Evolutionary conservation across 2,888 invertebrate species (phyloP).

Genomic region (Perithous albicinctus): DNA sequence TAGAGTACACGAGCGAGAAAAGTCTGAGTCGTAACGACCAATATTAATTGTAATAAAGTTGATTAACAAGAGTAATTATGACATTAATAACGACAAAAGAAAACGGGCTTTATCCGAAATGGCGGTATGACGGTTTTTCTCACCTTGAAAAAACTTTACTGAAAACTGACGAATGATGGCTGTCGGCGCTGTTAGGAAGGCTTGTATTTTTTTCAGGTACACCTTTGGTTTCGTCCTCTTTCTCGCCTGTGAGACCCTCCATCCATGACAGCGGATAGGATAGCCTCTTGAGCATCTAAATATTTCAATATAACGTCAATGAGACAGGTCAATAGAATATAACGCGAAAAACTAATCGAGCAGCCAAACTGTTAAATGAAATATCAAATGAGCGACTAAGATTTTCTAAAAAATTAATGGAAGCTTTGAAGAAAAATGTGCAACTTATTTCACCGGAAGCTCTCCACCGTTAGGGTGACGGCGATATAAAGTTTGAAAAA

Average conservation of each 20-base stretch:
- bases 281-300: conserved; percentile 95
- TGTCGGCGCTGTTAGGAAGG: conserved; percentile 87
- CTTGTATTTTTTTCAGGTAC: conserved; percentile 86
- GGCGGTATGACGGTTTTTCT: conserved; percentile 73
- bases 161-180: conserved; percentile 91
- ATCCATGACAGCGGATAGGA: conserved; percentile 97
- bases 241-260: conserved; percentile 94
- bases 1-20: conserved; percentile 43
- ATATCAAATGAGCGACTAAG: not conserved
- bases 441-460: no score
- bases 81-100: not conserved
- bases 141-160: conserved; percentile 97
- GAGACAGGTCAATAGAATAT: not conserved
- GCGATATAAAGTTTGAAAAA: not conserved
- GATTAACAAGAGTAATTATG: conserved; percentile 11
- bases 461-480: not conserved
- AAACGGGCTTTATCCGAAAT: conserved; percentile 35
- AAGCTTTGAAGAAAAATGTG: not conserved
- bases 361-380: not conserved
- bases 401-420: not conserved
- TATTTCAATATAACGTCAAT: conserved; percentile 62
- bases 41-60: conserved; percentile 64
- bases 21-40: conserved; percentile 67
- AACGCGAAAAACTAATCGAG: conserved; percentile 10
- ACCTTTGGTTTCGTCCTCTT: conserved; percentile 87